These are phyloP conservation scores for Tonatia bakeri DNA, from an alignment of 2,113 vertebrate species.

Conservation along the genomic window DNA sequence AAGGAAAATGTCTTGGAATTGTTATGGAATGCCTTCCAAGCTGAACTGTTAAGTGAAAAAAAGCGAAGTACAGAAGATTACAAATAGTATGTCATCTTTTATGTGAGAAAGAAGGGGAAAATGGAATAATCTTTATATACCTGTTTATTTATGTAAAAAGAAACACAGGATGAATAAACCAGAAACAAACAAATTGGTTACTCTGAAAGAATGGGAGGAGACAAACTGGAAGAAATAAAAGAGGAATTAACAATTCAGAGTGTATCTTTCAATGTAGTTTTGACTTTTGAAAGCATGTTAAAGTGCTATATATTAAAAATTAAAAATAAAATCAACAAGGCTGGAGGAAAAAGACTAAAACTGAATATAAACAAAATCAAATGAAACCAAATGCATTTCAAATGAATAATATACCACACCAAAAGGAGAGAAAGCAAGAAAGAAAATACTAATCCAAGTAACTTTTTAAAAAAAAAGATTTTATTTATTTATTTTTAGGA, in stretches of 20 bases:
- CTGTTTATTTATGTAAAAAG: conserved; percentile 32
- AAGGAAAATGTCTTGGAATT: neutral
- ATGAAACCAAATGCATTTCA: neutral
- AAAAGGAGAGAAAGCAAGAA: neutral
- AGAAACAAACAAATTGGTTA: conserved; percentile 31
- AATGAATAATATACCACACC: neutral
- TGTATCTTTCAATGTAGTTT: neutral
- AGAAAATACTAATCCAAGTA: neutral
- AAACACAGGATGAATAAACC: neutral
- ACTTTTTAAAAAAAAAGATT: neutral
- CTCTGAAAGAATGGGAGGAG: neutral
- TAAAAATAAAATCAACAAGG: neutral
- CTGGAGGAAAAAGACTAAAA: neutral
- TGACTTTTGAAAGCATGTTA: neutral
- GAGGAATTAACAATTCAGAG: neutral
- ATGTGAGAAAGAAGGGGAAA: conserved; percentile 20
- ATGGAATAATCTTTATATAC: conserved; percentile 8
- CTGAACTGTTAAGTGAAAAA: neutral
- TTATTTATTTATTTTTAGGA: too few species aligned
- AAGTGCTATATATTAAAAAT: neutral
- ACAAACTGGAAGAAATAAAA: neutral
- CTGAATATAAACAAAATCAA: neutral
- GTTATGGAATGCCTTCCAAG: conserved; percentile 6
- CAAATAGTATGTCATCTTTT: conserved; percentile 12
- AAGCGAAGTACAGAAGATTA: conserved; percentile 22